phyloP scores from a whole-genome alignment of 2,797 vertebrate species.

The Microctenopoma steveboyesi region DNA sequence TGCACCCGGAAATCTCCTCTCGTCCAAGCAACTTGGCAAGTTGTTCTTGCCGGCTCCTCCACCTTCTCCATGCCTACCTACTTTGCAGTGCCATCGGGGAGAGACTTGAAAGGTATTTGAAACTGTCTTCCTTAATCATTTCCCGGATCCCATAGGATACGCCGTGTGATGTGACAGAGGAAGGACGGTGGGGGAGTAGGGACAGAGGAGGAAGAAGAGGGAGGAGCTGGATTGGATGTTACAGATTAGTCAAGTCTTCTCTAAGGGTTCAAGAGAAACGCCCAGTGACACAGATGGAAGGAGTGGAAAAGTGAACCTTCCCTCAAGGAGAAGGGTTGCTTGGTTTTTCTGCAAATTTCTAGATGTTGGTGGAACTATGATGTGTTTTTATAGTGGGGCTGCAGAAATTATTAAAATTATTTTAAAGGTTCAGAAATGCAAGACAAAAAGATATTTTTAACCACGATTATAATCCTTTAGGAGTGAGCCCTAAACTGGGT shows the following conservation, averaged over 20 bases:
- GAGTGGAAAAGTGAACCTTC: neutral
- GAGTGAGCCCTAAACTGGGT: slow-evolving; percentile 32
- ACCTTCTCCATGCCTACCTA: slow-evolving; percentile 74
- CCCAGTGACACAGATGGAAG: slow-evolving; percentile 52
- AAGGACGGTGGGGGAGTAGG: slow-evolving; percentile 27
- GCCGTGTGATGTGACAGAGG: slow-evolving; percentile 57
- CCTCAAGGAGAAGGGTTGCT: neutral
- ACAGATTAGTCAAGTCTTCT: slow-evolving; percentile 56
- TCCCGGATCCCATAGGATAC: slow-evolving; percentile 76
- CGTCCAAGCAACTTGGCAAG: slow-evolving; percentile 19
- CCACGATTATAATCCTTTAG: slow-evolving; percentile 12
- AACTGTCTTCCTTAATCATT: slow-evolving; percentile 84
- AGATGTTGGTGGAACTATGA: neutral
- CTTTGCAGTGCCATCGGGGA: slow-evolving; percentile 77
- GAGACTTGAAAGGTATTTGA: slow-evolving; percentile 83
- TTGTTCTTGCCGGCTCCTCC: slow-evolving; percentile 50
- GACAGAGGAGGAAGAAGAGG: slow-evolving; percentile 1
- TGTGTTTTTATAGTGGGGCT: neutral
- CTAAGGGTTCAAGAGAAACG: slow-evolving; percentile 47
- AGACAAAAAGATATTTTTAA: slow-evolving; percentile 1
- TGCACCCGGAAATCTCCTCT: slow-evolving; percentile 16
- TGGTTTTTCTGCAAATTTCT: neutral
- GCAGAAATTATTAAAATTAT: neutral
- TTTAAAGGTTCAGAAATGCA: neutral
- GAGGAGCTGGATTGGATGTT: slow-evolving; percentile 26